Base-by-base conservation (phyloP, 1,140 invertebrate genomes). In the Batillaria attramentaria region DNA sequence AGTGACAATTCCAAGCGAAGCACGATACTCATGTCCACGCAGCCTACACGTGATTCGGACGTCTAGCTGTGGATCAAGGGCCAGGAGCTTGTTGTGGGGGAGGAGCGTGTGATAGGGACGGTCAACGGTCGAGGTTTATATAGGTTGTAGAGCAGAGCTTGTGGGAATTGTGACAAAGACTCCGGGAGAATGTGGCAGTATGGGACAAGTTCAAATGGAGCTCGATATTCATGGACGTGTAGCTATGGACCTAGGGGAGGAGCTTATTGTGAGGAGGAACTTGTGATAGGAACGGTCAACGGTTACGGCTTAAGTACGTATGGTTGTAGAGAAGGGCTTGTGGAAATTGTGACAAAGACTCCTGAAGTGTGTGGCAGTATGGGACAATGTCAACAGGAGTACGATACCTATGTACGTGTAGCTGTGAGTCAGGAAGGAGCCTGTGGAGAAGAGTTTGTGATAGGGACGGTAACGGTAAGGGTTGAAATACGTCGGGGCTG, bases 41-140 rank as follows among this genome's bases (percentile, higher is more conserved):
- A 79, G 43, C 82, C 84, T 16, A 87, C 85, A 18, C 72, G 83
- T 33, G 85, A 86, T 42, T 85, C 86, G 16, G 86, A 87, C 60
- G 83, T 87, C 16, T 87, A 82, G 76, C 24, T 1, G 46, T n/a
- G 42, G 31, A n/a, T 37, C 37, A 6, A 20, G 35, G 41, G 50
- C 46, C 18, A 10, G 20, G 46, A 76, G 70, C 41, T n/a, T 6
- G 2, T 10, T 62, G 33, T 35, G 18, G 65, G 24, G n/a, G 28
- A 37, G 0, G 5, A 31, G 50, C 33, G 33, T 3, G 39, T 41
- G n/a, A 18, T 39, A 24, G 13, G 18, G 54, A n/a, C 10, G 20
- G 33, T 5, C 13, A 18, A 4, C 39, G n/a, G 10, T 6, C 33
- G 24, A 46, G 8, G 65, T 13, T 20, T 28, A 35, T 16, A 16